Evolutionary conservation across 2,113 vertebrate genomes (phyloP), one percentile per base, ranked within the genome.

Genomic region (Sakesphorus luctuosus): DNA sequence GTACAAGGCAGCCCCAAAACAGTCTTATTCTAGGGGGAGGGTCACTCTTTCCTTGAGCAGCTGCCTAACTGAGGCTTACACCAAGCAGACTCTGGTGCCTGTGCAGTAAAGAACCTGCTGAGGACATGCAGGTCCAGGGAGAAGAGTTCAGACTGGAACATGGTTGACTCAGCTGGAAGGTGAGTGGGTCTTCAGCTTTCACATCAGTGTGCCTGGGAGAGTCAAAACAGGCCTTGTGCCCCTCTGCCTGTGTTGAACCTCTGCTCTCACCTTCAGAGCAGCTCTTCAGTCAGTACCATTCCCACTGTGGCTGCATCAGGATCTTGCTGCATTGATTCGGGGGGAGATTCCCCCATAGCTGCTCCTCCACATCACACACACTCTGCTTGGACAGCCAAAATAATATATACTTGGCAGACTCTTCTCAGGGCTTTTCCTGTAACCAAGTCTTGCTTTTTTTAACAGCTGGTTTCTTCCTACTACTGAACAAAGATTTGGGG

Each of bases 121-220:
- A 13, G 24, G 35, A 25, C 1, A 0, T 40, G 66, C 35, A 62
- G 47, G 40, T 66, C 23, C 0, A 0, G 38, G 58, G 40, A 36
- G 40, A 61, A 56, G 38, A 61, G 40, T 36, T 75, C 58, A 8
- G 7, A 31, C 19, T 33, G 44, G 33, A 49, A 28, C 49, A 6
- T 12, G 12, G 18, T 43, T 84, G 33, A 35, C 38, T 43, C 5
- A 3, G 35, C 36, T 84, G 50, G 50, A n/a, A n/a, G 4, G 2
- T 19, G 35, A 28, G 25, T 17, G 24, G 20, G 24, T 40, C 68
- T 38, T 75, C 68, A 76, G 56, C 68, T 44, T 61, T 50, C 69
- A 46, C 40, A 44, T 33, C 58, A 26, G 35, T 1, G 1, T 62
- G 33, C 72, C 66, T 38, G 43, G 59, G 53, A 29, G 46, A 73